Evolutionary conservation across 2,113 vertebrate genomes (phyloP).

Genomic region (Chloroceryle aenea): DNA sequence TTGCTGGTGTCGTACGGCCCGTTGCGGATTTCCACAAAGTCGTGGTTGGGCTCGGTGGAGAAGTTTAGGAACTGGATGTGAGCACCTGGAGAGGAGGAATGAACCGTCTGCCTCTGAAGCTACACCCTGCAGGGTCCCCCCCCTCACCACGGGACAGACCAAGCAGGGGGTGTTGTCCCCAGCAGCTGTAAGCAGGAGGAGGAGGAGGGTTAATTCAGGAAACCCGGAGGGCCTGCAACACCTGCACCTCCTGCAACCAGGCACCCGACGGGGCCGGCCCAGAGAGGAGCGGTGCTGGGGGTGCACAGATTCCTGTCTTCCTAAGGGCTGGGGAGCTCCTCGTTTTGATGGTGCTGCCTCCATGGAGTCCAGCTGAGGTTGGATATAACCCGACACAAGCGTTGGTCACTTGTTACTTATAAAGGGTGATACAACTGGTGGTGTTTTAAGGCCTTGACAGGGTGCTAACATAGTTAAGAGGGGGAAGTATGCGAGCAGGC

Average conservation of each 20-base stretch:
- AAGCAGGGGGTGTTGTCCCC: fast-evolving
- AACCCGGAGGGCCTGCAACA: fast-evolving
- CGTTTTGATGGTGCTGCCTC: not conserved
- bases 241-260: not conserved
- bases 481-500: fast-evolving
- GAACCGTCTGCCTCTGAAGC: not conserved
- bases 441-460: not conserved
- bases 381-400: not conserved
- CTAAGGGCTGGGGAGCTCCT: not conserved
- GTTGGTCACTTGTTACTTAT: not conserved
- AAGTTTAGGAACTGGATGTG: conserved; percentile 97
- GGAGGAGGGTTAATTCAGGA: not conserved
- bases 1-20: conserved; percentile 92
- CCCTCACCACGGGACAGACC: not conserved
- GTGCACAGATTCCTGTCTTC: not conserved
- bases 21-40: conserved; percentile 94
- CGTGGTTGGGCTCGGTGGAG: conserved; percentile 96
- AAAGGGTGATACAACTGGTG: not conserved
- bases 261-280: not conserved
- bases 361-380: fast-evolving
- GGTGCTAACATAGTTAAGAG: no score
- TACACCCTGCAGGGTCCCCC: fast-evolving
- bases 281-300: not conserved
- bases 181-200: not conserved
- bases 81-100: conserved; percentile 79